Evolutionary conservation across 2,888 invertebrate genomes (phyloP), one percentile per base, ranked within the genome.

Genomic region (Parapristionchus giblindavisi): DNA sequence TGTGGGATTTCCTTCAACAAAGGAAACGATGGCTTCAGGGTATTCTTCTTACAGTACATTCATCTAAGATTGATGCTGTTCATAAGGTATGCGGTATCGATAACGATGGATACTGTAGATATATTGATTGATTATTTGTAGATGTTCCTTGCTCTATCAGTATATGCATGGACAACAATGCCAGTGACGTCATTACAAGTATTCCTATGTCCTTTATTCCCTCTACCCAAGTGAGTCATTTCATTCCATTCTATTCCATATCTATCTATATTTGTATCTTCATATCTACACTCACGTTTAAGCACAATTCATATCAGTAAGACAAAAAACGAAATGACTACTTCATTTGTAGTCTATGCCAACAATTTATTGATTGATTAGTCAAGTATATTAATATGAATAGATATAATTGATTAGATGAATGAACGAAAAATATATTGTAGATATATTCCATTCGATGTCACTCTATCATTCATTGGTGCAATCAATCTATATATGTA

Each of bases 401-500:
- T n/a, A n/a, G n/a, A n/a, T n/a, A n/a, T n/a, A n/a, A n/a, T n/a
- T n/a, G n/a, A n/a, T n/a, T n/a, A n/a, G n/a, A n/a, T n/a, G n/a
- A n/a, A n/a, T n/a, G n/a, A n/a, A n/a, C n/a, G n/a, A n/a, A n/a
- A n/a, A n/a, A n/a, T n/a, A n/a, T 14, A 21, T 6, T 71, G 1
- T 4, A 71, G 70, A 71, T 71, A 38, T 77, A 92, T 93, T 76
- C 81, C 92, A 61, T 92, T 96, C 87, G 95, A 96, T 89, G 92
- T 95, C 84, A 88, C 94, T 38, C 94, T 94, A 89, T 93, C 94
- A 75, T 96, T 95, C 88, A 93, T 94, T 85, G 96, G 93, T 79
- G 95, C 94, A 77, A 93, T 96, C 76, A 96, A 94, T 89, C 93
- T 96, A 88, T 97, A 97, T 89, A 96, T 97, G 96, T 97, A 96